Conservation (phyloP, 1,140 invertebrate species). For the Lanistes nyassanus region DNA sequence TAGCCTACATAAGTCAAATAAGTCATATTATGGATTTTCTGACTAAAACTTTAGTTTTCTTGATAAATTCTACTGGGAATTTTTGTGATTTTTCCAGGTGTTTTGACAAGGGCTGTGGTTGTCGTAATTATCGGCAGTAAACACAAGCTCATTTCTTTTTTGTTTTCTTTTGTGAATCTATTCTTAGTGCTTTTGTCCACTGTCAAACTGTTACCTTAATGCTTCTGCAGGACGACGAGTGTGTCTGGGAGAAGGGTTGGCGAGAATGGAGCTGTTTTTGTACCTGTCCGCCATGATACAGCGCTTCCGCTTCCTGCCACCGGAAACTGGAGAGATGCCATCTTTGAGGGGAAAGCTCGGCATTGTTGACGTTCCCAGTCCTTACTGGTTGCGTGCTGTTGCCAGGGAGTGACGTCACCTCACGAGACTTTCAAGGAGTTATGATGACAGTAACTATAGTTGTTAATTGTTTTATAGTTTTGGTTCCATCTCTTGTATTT, state of each 20-base stretch:
- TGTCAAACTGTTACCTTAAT: too few species aligned
- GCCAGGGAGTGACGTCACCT: background rate
- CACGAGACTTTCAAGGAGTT: too few species aligned
- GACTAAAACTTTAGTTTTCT: too few species aligned
- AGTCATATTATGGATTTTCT: too few species aligned
- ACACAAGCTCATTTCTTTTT: too few species aligned
- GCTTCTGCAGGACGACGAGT: slow-evolving; percentile 32
- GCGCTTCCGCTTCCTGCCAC: slow-evolving; percentile 67
- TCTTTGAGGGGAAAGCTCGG: slow-evolving; percentile 32
- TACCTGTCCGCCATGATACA: slow-evolving; percentile 40
- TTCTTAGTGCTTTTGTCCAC: background rate
- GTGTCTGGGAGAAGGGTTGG: slow-evolving; percentile 43
- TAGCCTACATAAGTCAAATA: too few species aligned
- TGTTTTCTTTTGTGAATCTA: too few species aligned
- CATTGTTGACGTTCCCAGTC: slow-evolving; percentile 20
- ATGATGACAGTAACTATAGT: too few species aligned
- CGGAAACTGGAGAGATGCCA: slow-evolving; percentile 25
- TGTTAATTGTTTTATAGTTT: too few species aligned
- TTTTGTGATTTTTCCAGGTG: background rate
- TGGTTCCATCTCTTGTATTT: too few species aligned
- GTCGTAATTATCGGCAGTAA: too few species aligned
- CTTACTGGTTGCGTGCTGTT: slow-evolving; percentile 20
- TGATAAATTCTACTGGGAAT: background rate
- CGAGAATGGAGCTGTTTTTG: slow-evolving; percentile 41
- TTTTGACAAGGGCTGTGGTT: too few species aligned